Evolutionary conservation across 2,113 vertebrate genomes (phyloP).

Genomic region (Seriola aureovittata): DNA sequence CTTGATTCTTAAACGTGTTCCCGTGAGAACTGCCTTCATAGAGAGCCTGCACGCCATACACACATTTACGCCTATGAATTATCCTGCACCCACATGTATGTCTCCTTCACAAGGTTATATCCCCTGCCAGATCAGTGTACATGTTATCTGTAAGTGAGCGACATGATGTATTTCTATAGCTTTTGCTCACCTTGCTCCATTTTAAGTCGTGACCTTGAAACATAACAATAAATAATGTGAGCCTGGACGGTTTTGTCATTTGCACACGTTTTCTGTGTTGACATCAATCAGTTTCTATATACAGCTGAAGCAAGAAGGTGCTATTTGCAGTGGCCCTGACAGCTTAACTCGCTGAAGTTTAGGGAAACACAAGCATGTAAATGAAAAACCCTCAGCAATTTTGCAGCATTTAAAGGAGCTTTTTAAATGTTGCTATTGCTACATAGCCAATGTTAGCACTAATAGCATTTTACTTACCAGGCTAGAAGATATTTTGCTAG

Average conservation of each 20-base stretch:
- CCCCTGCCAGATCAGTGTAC: not conserved
- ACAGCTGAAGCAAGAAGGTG: conserved; percentile 12
- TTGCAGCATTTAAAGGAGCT: not conserved
- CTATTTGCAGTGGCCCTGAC: not conserved
- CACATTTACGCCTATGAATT: conserved; percentile 48
- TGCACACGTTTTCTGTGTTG: conserved; percentile 19
- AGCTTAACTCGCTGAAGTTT: not conserved
- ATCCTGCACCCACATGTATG: conserved; percentile 7
- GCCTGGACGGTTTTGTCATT: conserved; percentile 24
- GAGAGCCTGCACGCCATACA: not conserved
- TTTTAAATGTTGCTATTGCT: too few species aligned
- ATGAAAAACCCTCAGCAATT: not conserved
- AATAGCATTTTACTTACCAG: too few species aligned
- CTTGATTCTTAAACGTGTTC: conserved; percentile 5
- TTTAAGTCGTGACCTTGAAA: conserved; percentile 62
- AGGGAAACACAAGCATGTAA: not conserved
- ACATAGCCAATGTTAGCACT: too few species aligned
- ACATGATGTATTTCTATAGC: conserved; percentile 43
- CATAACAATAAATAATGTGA: conserved; percentile 27
- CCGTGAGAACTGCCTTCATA: not conserved
- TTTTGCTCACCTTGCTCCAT: conserved; percentile 21
- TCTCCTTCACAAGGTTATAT: conserved; percentile 67
- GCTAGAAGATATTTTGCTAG: too few species aligned
- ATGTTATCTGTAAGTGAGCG: conserved; percentile 30
- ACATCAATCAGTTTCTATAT: conserved; percentile 49